Evolutionary conservation across 2,797 vertebrate genomes (phyloP), one percentile per base, ranked within the genome.

Genomic region (Craterocephalus amniculus): DNA sequence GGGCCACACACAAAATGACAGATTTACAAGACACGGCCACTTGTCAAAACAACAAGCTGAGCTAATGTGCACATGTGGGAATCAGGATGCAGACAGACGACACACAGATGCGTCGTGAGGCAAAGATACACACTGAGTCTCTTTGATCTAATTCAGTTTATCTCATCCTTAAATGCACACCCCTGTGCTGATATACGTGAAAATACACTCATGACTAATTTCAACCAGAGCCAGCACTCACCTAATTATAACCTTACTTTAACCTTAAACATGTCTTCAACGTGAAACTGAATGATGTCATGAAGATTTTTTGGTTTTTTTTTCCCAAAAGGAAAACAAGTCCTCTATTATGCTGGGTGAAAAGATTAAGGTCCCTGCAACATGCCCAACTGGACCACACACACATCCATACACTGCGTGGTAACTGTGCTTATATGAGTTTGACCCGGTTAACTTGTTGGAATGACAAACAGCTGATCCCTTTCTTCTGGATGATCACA

Each of bases 401-500:
- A 54, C 24, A 54, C n/a, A 22, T 2, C 22, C 51, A 24, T 5
- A 54, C 51, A 27, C 13, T 32, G 29, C 18, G n/a, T 24, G n/a
- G 10, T 6, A 31, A 29, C 45, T 16, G 45, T 69, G 66, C 64
- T 60, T 52, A 65, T 75, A 92, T 85, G 76, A 88, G 67, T 89
- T 88, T 92, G 87, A 92, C 90, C 86, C 79, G 74, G 60, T 81
- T 67, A 76, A 76, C 75, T 70, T 66, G 29, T 58, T 68, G 4
- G 22, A 80, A 36, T 76, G 81, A 85, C 69, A 67, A 34, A 56
- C 29, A 14, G 43, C 56, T 8, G 9, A 36, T 74, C 48, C 59
- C 58, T 81, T 91, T 86, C 70, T 72, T 63, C 65, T 72, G 58
- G 43, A 65, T 69, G 56, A 63, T 70, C 64, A 63, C 71, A 49